Evolutionary conservation across 2,797 vertebrate species (phyloP).

Genomic region (Ispidina picta): DNA sequence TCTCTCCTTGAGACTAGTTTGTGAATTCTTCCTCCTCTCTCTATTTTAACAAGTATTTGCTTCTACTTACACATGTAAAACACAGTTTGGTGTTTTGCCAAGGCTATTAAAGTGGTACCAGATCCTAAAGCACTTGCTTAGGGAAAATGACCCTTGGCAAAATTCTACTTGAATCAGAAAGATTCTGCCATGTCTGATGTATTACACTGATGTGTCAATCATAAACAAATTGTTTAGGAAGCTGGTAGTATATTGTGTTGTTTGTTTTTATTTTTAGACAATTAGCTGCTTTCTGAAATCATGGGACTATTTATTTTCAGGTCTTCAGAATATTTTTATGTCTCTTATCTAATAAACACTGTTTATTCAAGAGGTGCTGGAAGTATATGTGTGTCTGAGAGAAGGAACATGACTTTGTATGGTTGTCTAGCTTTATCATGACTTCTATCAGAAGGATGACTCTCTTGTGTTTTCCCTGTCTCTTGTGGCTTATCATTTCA

Average conservation of each 20-base stretch:
- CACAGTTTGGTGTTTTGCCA: not conserved
- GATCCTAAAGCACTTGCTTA: not conserved
- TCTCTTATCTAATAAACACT: not conserved
- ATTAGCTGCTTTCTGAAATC: not conserved
- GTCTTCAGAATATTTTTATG: not conserved
- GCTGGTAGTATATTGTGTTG: not conserved
- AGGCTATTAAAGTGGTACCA: not conserved
- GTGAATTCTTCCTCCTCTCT: not conserved
- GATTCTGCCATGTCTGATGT: not conserved
- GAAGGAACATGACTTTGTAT: not conserved
- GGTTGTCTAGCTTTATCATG: not conserved
- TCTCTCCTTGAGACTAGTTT: not conserved
- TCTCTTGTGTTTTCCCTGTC: not conserved
- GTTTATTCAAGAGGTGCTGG: not conserved
- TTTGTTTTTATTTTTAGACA: not conserved
- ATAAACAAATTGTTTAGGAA: not conserved
- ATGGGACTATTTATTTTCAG: not conserved
- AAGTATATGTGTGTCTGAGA: not conserved
- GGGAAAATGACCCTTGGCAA: not conserved
- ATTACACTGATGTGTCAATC: not conserved
- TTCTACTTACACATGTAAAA: not conserved
- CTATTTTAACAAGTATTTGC: not conserved
- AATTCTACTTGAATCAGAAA: not conserved
- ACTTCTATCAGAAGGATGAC: not conserved
- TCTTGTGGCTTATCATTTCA: not conserved